phyloP scores from a whole-genome alignment of 2,888 invertebrate genomes.

The Sicus ferrugineus region DNA sequence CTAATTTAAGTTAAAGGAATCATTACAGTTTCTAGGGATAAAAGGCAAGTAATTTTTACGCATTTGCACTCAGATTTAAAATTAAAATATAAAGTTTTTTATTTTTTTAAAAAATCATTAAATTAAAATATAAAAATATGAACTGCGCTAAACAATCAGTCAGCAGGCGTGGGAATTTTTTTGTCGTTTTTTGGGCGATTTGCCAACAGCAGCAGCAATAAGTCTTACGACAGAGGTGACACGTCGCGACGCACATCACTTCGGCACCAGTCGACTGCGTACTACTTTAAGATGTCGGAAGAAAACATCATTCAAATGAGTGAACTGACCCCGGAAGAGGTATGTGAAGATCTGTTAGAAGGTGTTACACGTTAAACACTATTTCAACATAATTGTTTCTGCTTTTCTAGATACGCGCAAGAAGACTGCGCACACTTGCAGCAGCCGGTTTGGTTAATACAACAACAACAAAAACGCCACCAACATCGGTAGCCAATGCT shows the following conservation, averaged over 20 bases:
- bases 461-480: conserved; percentile 28
- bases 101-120: too few species aligned
- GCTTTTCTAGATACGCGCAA: conserved; percentile 56
- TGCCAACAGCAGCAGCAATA: conserved; percentile 23
- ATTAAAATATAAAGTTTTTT: background rate
- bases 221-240: conserved; percentile 9
- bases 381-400: background rate
- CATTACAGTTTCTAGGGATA: background rate
- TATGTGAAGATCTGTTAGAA: conserved; percentile 64
- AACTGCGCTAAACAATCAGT: background rate
- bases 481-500: conserved; percentile 36
- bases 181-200: conserved; percentile 3
- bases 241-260: conserved; percentile 19
- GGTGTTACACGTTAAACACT: background rate
- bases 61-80: conserved; percentile 23
- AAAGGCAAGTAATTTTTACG: conserved; percentile 19
- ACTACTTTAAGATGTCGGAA: conserved; percentile 42
- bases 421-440: conserved; percentile 58
- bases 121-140: background rate
- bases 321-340: conserved; percentile 89
- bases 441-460: conserved; percentile 44
- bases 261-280: background rate
- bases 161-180: conserved; percentile 6
- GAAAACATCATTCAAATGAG: conserved; percentile 42
- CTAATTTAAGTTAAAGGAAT: background rate